Conservation (phyloP, 1,140 invertebrate species). For the Aleiodes sp. region DNA sequence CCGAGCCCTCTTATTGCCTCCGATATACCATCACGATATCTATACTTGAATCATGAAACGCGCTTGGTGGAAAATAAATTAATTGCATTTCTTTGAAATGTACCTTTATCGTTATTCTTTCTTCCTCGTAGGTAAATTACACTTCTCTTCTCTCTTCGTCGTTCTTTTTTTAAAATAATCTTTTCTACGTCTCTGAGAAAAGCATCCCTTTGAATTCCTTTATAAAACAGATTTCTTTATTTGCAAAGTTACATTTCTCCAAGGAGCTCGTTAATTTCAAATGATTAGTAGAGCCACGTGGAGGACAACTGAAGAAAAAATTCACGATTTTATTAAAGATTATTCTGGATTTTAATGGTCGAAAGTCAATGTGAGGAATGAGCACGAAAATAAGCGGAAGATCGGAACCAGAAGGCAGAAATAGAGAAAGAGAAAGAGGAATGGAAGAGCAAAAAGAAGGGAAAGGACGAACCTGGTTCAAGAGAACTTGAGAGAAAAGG, state of each 20-base stretch:
- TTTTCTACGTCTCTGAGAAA: background rate
- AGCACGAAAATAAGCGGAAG: constrained; percentile 18
- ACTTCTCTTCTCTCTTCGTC: background rate
- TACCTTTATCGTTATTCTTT: background rate
- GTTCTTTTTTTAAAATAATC: no score
- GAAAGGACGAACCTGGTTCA: constrained; percentile 19
- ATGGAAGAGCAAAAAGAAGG: constrained; percentile 2
- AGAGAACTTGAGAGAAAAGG: constrained; percentile 38
- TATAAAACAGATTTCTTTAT: background rate
- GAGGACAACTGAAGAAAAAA: background rate
- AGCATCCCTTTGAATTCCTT: background rate
- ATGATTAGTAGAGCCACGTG: constrained; percentile 14
- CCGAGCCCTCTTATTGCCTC: no score
- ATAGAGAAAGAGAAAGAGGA: background rate
- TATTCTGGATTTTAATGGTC: constrained; percentile 45
- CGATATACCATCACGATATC: background rate
- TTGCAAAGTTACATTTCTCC: background rate
- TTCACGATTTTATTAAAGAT: background rate
- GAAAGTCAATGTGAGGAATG: constrained; percentile 24
- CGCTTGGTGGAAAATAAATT: background rate
- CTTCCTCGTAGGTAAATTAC: background rate
- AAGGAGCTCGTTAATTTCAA: constrained; percentile 8
- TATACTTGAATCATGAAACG: background rate
- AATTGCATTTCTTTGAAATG: no score
- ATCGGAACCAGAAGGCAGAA: background rate